Evolutionary conservation across 2,113 vertebrate species (phyloP), one percentile per base, ranked within the genome.

Genomic region (Amazona guildingii): DNA sequence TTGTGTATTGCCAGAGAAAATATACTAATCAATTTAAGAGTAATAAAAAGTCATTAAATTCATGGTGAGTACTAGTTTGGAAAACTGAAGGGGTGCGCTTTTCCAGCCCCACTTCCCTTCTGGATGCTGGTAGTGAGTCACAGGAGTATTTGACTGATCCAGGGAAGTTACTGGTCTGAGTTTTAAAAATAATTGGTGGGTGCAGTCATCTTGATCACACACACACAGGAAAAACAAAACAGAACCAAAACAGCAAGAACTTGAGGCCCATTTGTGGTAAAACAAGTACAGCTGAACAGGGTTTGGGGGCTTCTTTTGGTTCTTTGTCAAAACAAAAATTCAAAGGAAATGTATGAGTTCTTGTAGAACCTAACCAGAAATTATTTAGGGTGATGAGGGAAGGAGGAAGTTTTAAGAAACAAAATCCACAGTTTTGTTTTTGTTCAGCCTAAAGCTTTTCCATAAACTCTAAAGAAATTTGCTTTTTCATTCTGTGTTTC

Each of bases 81-180:
- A 92, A 90, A 85, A 61, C 35, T 39, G 57, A 52, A 82, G 37
- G 5, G 17, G 8, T 85, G 17, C 23, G 17, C 0, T 2, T 90
- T 77, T 78, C 70, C 83, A 83, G n/a, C 37, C 83, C n/a, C 19
- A 10, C 37, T 92, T 94, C 68, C 59, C 4, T 86, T 86, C 55
- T 88, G 68, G 64, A 67, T 54, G 83, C 21, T 92, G 46, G 28
- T 31, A 13, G 35, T 18, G 19, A 88, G 54, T n/a, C 37, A 67
- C 28, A 37, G 25, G 49, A 37, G 4, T 37, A 12, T 81, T 69
- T 70, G 31, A 10, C 27, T 69, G 29, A 54, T 69, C 43, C 37
- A 90, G 21, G 79, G 33, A 77, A 74, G 25, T 68, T 63, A 57
- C 33, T 27, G n/a, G 31, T 8, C 18, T 64, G 68, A 17, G 3